Percentiles rank a stretch among this genome's conserved stretches.
Evolutionary conservation across 1,140 invertebrate species (phyloP).

Genomic region (Musca domestica): DNA sequence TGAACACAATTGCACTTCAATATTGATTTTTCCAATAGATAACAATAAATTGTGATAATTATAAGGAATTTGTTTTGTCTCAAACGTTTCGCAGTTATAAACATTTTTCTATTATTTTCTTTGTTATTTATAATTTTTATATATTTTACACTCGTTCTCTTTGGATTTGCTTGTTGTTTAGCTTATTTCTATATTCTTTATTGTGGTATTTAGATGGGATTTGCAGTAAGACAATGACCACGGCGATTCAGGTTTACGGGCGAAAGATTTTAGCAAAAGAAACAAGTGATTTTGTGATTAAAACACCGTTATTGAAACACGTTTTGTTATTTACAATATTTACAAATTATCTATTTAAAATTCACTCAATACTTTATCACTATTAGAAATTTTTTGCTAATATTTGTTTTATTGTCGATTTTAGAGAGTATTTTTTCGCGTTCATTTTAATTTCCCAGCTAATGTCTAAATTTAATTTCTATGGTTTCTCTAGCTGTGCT

Average conservation of each 20-base stretch:
- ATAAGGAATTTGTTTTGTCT: constrained; percentile 38
- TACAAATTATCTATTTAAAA: not conserved
- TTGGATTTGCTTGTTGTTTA: too few species aligned
- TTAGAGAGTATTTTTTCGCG: not conserved
- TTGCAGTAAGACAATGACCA: too few species aligned
- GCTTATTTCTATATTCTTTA: too few species aligned
- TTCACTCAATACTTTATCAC: not conserved
- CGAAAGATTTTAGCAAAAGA: too few species aligned
- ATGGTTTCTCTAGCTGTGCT: constrained; percentile 46
- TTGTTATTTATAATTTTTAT: too few species aligned
- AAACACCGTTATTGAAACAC: not conserved
- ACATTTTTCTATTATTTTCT: constrained; percentile 33
- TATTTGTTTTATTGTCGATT: not conserved
- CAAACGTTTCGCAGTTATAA: constrained; percentile 36
- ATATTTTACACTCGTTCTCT: too few species aligned
- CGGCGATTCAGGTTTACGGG: too few species aligned
- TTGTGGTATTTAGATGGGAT: too few species aligned
- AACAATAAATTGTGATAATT: constrained; percentile 40
- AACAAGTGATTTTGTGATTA: too few species aligned
- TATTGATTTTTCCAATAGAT: constrained; percentile 50
- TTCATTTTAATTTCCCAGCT: not conserved
- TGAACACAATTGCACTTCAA: constrained; percentile 51
- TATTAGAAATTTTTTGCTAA: not conserved
- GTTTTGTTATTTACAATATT: constrained; percentile 1
- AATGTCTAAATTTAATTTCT: constrained; percentile 34